Evolutionary conservation across 2,888 invertebrate genomes (phyloP).

Genomic region (Abscondita cerata): DNA sequence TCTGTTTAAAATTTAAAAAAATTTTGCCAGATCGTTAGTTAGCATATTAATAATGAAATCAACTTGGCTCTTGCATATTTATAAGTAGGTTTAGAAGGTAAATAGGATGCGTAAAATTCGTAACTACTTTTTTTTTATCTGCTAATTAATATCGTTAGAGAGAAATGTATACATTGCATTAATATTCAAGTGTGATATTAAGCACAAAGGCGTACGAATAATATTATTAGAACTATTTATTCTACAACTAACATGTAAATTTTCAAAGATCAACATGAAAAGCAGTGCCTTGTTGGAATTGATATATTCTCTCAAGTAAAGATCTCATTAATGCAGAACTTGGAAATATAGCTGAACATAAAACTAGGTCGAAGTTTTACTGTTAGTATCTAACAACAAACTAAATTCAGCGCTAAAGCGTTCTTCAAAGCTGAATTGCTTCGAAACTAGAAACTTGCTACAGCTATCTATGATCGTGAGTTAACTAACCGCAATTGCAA

Average conservation of each 20-base stretch:
- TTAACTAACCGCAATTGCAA: slow-evolving; percentile 49
- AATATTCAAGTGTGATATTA: slow-evolving; percentile 1
- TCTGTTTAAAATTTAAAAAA: no score
- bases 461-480: slow-evolving; percentile 42
- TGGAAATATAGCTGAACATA: slow-evolving; percentile 13
- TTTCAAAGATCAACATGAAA: not conserved
- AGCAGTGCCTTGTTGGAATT: slow-evolving; percentile 12
- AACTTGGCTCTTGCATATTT: no score
- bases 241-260: slow-evolving; percentile 1
- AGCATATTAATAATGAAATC: no score
- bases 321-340: slow-evolving; percentile 18
- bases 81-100: no score
- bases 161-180: not conserved
- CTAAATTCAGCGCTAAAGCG: slow-evolving; percentile 24
- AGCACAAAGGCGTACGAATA: not conserved
- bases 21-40: no score
- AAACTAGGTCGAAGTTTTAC: slow-evolving; percentile 26
- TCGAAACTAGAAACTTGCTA: slow-evolving; percentile 26
- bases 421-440: slow-evolving; percentile 24
- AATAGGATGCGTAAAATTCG: no score
- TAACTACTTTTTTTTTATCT: no score
- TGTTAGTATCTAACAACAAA: slow-evolving; percentile 18
- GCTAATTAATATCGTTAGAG: no score
- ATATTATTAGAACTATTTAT: not conserved
- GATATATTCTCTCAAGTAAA: slow-evolving; percentile 4